Percentiles rank a stretch among this genome's conserved stretches.
phyloP scores from a whole-genome alignment of 2,888 invertebrate species.

The Phania funesta region DNA sequence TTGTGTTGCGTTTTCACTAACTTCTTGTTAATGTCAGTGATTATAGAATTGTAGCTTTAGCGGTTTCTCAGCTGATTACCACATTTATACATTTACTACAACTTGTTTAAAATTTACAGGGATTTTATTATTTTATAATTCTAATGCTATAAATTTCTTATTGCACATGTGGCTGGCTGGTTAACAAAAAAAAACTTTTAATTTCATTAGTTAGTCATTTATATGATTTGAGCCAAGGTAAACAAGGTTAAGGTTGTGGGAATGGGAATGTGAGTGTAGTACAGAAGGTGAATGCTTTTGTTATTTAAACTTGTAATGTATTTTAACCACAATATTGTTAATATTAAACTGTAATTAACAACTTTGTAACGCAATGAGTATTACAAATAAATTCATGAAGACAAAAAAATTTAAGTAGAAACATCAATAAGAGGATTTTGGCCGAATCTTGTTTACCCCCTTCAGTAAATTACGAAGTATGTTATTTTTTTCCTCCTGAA shows the following conservation, averaged over 20 bases:
- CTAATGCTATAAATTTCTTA: neutral
- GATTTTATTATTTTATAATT: neutral
- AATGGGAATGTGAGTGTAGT: neutral
- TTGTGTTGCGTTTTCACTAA: too few relatives aligned
- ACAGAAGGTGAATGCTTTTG: neutral
- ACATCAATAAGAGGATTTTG: neutral
- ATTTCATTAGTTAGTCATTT: conserved; percentile 6
- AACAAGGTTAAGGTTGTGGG: conserved; percentile 50
- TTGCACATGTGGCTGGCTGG: neutral
- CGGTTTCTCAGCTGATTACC: conserved; percentile 12
- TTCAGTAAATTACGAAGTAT: neutral
- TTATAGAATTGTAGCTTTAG: neutral
- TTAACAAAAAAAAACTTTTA: neutral
- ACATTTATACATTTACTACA: neutral
- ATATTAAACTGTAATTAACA: neutral
- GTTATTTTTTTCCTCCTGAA: too few relatives aligned
- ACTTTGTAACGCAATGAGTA: neutral
- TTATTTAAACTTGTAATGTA: neutral
- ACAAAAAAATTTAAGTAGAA: neutral
- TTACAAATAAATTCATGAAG: neutral
- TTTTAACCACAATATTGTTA: neutral
- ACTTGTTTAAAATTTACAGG: neutral
- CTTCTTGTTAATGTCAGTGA: neutral
- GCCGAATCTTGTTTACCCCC: neutral
- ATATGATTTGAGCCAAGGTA: conserved; percentile 37